Conservation (phyloP, 92 coral and sea anemone species). For the Palythoa grandiflora region DNA sequence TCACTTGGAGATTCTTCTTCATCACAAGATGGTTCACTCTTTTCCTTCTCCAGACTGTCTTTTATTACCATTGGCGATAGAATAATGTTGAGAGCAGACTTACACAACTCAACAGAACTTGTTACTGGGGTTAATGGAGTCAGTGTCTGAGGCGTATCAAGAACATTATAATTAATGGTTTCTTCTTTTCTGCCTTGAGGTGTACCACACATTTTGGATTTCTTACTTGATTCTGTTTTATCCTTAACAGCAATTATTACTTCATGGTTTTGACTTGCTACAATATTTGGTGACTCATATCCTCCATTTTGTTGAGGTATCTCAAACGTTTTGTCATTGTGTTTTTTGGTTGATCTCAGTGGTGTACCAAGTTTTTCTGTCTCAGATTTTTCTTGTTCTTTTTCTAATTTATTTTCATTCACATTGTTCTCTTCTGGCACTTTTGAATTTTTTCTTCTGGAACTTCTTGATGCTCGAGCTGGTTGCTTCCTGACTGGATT, state of each 20-base stretch:
- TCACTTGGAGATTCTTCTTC: conserved; percentile 35
- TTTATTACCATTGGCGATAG: conserved; percentile 51
- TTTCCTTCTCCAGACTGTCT: conserved; percentile 38
- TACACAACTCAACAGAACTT: conserved; percentile 49
- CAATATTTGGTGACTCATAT: background rate
- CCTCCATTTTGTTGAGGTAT: background rate
- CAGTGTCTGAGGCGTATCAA: background rate
- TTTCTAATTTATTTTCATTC: background rate
- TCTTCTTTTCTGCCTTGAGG: background rate
- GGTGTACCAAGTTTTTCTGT: background rate
- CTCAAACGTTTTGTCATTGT: background rate
- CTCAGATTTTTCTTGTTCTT: conserved; percentile 13
- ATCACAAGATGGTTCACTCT: background rate
- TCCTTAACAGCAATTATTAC: background rate
- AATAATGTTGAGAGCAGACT: conserved; percentile 46
- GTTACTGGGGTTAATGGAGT: background rate
- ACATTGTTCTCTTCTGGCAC: conserved; percentile 16
- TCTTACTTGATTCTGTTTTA: conserved; percentile 9
- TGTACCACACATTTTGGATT: background rate
- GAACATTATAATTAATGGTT: conserved; percentile 4
- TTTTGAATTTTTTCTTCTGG: conserved; percentile 7
- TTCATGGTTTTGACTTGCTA: background rate
- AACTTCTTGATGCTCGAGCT: conserved; percentile 25
- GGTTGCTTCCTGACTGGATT: background rate
- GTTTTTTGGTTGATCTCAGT: conserved; percentile 1